Evolutionary conservation across 2,888 invertebrate species (phyloP).

Genomic region (Smittia sp.): DNA sequence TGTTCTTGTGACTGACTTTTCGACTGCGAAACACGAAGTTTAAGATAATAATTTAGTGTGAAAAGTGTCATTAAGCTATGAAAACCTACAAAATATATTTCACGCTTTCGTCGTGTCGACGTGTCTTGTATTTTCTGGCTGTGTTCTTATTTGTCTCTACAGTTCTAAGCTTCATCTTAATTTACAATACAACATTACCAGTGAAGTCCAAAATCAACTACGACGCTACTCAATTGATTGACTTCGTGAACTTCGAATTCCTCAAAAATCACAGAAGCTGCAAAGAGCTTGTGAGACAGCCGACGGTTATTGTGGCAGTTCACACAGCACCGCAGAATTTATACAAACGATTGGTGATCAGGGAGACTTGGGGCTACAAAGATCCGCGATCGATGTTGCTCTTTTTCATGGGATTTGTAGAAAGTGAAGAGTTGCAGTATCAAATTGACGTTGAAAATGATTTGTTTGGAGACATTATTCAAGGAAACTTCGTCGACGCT

Average conservation of each 20-base stretch:
- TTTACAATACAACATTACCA: too few species aligned
- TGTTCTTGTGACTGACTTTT: too few species aligned
- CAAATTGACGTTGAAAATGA: slow-evolving; percentile 57
- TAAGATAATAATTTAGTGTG: too few species aligned
- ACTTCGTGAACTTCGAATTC: slow-evolving; percentile 63
- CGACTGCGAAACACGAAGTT: too few species aligned
- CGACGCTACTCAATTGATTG: slow-evolving; percentile 55
- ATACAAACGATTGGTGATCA: slow-evolving; percentile 63
- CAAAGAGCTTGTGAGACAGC: slow-evolving; percentile 48
- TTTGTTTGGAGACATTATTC: slow-evolving; percentile 65
- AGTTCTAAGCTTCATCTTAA: too few species aligned
- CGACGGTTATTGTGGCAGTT: slow-evolving; percentile 63
- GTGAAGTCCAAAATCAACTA: too few species aligned
- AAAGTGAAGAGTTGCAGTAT: slow-evolving; percentile 49
- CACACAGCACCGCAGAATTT: slow-evolving; percentile 68
- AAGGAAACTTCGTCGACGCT: slow-evolving; percentile 72
- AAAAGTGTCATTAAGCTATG: too few species aligned
- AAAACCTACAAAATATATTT: too few species aligned
- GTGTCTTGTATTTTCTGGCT: too few species aligned
- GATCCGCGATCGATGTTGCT: slow-evolving; percentile 59
- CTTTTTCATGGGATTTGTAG: slow-evolving; percentile 65
- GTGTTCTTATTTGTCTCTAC: too few species aligned
- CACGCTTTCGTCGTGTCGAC: too few species aligned
- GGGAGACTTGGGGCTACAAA: slow-evolving; percentile 70
- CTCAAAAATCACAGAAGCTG: slow-evolving; percentile 60